phyloP scores from a whole-genome alignment of 2,113 vertebrate species.

The Pandion haliaetus region DNA sequence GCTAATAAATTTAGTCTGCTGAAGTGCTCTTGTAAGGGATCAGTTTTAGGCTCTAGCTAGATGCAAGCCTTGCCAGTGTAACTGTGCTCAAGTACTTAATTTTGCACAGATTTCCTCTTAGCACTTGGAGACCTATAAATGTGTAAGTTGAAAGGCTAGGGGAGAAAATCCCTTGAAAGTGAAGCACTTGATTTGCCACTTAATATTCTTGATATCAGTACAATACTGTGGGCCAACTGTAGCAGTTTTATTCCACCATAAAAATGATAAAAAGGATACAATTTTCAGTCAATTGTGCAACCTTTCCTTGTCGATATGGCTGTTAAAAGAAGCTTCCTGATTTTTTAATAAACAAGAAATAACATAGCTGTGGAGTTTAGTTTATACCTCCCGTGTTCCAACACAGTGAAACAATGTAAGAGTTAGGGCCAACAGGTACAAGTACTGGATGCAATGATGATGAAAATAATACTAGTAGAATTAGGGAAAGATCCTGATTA shows the following conservation, averaged over 20 bases:
- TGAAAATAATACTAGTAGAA: background rate
- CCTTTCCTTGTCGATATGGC: background rate
- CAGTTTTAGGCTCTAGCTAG: background rate
- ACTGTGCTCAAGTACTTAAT: background rate
- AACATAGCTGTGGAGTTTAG: background rate
- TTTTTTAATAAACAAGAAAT: background rate
- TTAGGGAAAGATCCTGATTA: background rate
- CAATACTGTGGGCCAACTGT: background rate
- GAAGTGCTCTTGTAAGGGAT: background rate
- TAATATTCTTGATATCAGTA: background rate
- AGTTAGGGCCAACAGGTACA: background rate
- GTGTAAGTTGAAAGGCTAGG: background rate
- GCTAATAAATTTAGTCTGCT: background rate
- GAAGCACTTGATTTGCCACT: background rate
- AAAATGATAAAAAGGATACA: background rate
- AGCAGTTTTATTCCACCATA: background rate
- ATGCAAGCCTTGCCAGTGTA: background rate
- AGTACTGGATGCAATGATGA: background rate
- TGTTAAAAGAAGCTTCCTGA: background rate
- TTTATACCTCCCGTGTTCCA: background rate
- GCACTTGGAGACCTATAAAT: background rate
- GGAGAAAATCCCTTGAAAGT: background rate
- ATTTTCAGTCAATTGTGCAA: background rate
- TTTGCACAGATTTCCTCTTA: slow-evolving; percentile 1
- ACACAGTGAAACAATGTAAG: background rate